Evolutionary conservation across 2,797 vertebrate genomes (phyloP).

Genomic region (Emys orbicularis): DNA sequence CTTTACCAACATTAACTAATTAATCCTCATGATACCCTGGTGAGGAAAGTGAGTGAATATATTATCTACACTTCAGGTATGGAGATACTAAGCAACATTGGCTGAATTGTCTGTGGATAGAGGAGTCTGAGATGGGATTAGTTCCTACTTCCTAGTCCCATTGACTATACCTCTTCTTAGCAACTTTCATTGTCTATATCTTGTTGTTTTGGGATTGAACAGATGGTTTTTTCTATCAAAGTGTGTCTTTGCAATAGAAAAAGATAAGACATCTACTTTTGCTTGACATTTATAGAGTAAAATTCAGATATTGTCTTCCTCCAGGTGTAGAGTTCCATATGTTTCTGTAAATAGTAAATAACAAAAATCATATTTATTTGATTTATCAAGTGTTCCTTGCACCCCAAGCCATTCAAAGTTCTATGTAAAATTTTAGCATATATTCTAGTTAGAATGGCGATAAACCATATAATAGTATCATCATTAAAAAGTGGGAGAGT

Average conservation of each 20-base stretch:
- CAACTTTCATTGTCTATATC: slow-evolving; percentile 1
- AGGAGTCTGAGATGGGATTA: neutral
- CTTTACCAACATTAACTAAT: neutral
- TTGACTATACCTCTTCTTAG: neutral
- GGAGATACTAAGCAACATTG: neutral
- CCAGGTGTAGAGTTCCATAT: neutral
- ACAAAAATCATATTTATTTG: neutral
- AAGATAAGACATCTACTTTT: neutral
- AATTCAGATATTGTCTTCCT: neutral
- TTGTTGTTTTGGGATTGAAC: neutral
- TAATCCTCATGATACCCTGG: neutral
- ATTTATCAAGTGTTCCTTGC: neutral
- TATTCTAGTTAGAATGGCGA: neutral
- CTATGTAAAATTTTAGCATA: neutral
- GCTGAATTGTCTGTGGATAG: neutral
- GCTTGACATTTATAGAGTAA: neutral
- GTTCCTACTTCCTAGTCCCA: neutral
- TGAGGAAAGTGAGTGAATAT: neutral
- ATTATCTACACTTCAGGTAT: neutral
- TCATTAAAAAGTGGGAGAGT: neutral
- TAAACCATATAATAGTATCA: neutral
- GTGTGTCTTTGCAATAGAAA: neutral
- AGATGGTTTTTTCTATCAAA: neutral
- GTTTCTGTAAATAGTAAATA: neutral
- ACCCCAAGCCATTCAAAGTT: neutral